A percentile compares a stretch with the other conserved stretches of the same genome.
phyloP scores from a whole-genome alignment of 2,113 vertebrate species.

The Serilophus lunatus region DNA sequence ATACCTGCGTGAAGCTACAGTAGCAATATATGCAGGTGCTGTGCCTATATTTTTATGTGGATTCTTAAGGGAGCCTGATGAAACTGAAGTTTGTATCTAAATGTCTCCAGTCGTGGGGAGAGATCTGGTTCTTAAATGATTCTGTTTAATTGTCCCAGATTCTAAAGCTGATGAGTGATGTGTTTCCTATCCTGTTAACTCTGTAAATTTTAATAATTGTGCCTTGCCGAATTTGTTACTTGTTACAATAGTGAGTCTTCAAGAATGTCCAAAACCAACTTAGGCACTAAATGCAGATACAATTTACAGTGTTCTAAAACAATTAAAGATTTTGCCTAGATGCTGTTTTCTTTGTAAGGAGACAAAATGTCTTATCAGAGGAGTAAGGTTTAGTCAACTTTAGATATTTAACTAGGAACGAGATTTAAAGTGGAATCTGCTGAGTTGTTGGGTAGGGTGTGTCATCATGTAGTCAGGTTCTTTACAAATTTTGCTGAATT shows the following conservation, averaged over 20 bases:
- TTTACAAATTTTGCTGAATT: not conserved
- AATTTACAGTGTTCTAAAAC: not conserved
- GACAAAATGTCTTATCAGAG: not conserved
- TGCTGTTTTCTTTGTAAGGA: not conserved
- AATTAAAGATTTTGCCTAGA: not conserved
- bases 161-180: not conserved
- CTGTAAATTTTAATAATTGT: not conserved
- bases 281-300: not conserved
- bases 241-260: not conserved
- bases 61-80: not conserved
- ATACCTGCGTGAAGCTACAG: not conserved
- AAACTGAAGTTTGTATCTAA: not conserved
- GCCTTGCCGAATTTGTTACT: not conserved
- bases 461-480: not conserved
- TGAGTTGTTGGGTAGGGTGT: not conserved
- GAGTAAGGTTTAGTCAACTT: not conserved
- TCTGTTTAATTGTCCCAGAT: not conserved
- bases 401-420: not conserved
- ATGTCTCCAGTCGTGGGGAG: not conserved
- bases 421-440: not conserved
- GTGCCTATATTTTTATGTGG: not conserved
- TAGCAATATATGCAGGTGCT: not conserved
- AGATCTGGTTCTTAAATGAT: not conserved
- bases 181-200: not conserved
- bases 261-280: not conserved